Conservation (phyloP, 2,113 vertebrate genomes). For the Rutilus rutilus region DNA sequence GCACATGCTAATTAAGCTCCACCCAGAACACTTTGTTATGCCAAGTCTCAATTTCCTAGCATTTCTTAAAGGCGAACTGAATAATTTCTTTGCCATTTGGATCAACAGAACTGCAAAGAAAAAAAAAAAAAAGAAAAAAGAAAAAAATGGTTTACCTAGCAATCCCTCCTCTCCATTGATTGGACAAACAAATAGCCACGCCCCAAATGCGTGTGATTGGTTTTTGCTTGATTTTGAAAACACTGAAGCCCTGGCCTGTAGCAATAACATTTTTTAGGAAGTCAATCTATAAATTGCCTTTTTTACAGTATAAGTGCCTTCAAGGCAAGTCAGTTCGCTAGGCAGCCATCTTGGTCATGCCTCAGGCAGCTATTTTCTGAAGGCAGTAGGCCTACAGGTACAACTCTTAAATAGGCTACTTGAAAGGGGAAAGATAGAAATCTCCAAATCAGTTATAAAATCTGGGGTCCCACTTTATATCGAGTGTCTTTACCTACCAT, state of each 20-base stretch:
- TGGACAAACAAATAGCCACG: background rate
- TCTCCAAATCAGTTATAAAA: background rate
- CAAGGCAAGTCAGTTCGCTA: background rate
- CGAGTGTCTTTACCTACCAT: background rate
- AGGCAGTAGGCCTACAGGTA: background rate
- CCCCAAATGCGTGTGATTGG: background rate
- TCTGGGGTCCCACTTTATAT: background rate
- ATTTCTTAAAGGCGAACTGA: background rate
- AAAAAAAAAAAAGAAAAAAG: too few relatives aligned
- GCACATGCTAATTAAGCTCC: conserved; percentile 19
- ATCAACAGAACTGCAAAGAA: background rate
- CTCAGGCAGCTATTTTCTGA: background rate
- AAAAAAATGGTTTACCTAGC: background rate
- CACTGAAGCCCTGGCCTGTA: too few relatives aligned
- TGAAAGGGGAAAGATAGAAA: background rate
- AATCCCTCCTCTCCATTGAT: background rate
- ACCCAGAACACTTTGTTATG: conserved; percentile 18
- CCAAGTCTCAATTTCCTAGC: background rate
- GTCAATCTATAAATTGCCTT: background rate
- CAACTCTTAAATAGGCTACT: background rate
- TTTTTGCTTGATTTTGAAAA: background rate
- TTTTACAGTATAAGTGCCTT: background rate
- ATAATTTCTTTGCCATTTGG: background rate
- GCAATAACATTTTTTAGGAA: too few relatives aligned
- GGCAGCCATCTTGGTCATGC: background rate